Evolutionary conservation across 2,797 vertebrate species (phyloP), one percentile per base, ranked within the genome.

Genomic region (Melanotaenia nigrans): DNA sequence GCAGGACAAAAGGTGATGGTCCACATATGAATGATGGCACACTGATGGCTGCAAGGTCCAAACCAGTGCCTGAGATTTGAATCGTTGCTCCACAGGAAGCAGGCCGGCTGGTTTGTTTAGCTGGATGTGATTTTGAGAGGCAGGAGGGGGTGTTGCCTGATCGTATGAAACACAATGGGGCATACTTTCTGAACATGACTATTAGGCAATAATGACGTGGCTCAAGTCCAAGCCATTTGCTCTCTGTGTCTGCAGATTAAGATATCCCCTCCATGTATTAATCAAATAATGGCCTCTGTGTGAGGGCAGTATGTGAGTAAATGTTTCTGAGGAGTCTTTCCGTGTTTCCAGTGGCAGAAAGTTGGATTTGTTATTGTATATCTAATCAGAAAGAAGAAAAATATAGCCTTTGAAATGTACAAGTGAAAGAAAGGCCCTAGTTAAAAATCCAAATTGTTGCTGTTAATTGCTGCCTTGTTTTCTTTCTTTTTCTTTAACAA

Each of bases 1-100:
- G 88, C 81, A 89, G 79, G 87, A 83, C 88, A 84, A 67, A 82
- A 72, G 71, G 89, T 92, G 95, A 87, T 92, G 85, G 92, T 90
- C 95, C 92, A 92, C 92, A 94, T 94, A 92, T 94, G 93, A 93
- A 94, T 87, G 95, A 94, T 93, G 93, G 93, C 90, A 82, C 89
- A 57, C 72, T 71, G 75, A 78, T 93, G 93, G 95, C 95, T 91
- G 94, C 94, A 90, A 94, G 94, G 94, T 95, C 81, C 77, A 78
- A 90, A 86, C 92, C 92, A 90, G 92, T 92, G 94, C 92, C 92
- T 92, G 93, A 94, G 93, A 92, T 90, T 82, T 92, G 82, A 91
- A 90, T 90, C 75, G 66, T 86, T 76, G 87, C 93, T 87, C 92
- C 88, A 91, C 93, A 91, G 93, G 94, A 94, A 92, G 88, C 90